These are phyloP conservation scores for Lapara coniferarum DNA, from an alignment of 2,888 invertebrate genomes.

Conservation along the genomic window DNA sequence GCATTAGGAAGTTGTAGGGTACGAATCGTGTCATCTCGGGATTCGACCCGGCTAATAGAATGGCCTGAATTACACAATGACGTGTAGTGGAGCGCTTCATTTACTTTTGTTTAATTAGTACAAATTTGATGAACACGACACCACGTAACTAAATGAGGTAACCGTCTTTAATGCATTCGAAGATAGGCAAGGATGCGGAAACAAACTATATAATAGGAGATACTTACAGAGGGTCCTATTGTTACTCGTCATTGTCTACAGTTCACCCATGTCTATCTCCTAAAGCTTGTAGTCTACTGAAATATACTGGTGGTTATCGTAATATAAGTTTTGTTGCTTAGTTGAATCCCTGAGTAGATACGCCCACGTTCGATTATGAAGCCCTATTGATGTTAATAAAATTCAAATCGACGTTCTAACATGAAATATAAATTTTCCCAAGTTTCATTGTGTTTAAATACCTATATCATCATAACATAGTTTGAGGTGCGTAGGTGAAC, in stretches of 20 bases:
- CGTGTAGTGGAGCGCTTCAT: not conserved
- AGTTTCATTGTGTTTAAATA: constrained; percentile 2
- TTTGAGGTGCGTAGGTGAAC: not conserved
- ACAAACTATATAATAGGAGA: constrained; percentile 55
- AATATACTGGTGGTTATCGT: not conserved
- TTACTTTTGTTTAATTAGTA: not conserved
- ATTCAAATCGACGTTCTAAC: not conserved
- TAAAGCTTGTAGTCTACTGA: constrained; percentile 45
- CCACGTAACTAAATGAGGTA: constrained; percentile 40
- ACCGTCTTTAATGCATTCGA: constrained; percentile 43
- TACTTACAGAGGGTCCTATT: constrained; percentile 60
- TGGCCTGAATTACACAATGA: not conserved
- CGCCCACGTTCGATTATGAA: not conserved
- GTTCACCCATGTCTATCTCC: constrained; percentile 52
- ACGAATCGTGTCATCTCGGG: constrained; percentile 39
- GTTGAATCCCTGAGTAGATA: not conserved
- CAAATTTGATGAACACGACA: not conserved
- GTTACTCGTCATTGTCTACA: constrained; percentile 54
- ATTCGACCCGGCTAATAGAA: not conserved
- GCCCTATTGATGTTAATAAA: not conserved
- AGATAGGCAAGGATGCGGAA: constrained; percentile 43
- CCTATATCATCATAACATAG: not conserved
- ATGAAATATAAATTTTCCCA: not conserved
- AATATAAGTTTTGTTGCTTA: not conserved
- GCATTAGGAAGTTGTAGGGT: constrained; percentile 42